phyloP scores from a whole-genome alignment of 1,140 invertebrate species.

The Yoshiicerus persimilis region DNA sequence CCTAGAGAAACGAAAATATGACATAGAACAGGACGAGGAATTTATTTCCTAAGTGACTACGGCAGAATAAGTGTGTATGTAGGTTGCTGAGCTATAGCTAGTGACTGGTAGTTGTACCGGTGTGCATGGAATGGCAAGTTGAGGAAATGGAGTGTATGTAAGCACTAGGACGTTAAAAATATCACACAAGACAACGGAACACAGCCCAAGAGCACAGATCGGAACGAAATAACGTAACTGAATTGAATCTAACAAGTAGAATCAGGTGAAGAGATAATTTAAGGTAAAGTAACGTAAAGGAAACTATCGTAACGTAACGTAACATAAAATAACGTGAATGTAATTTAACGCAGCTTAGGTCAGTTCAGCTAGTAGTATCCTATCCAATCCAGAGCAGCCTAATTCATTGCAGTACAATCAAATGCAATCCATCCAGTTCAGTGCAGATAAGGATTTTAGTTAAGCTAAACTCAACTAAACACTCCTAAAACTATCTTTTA shows the following conservation, averaged over 20 bases:
- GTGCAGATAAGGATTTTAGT: neutral
- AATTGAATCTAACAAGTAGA: slow-evolving; percentile 18
- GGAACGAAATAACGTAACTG: slow-evolving; percentile 10
- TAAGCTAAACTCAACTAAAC: neutral
- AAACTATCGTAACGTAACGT: neutral
- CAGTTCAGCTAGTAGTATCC: neutral
- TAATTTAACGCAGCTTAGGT: slow-evolving; percentile 22
- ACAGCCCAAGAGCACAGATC: neutral
- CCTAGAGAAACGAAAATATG: neutral
- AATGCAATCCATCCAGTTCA: neutral
- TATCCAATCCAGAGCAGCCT: neutral
- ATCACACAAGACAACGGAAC: slow-evolving; percentile 7
- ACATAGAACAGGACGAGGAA: neutral
- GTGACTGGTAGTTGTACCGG: neutral
- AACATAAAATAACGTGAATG: slow-evolving; percentile 1
- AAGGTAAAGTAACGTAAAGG: neutral
- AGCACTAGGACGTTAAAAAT: neutral
- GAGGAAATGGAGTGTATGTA: neutral
- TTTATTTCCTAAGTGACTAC: neutral
- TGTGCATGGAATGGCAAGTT: neutral
- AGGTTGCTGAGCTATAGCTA: neutral
- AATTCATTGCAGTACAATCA: neutral
- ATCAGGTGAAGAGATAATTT: slow-evolving; percentile 20
- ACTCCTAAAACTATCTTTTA: neutral
- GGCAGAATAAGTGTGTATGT: neutral